Conservation (phyloP, 2,113 vertebrate genomes). For the Puffinus mauretanicus region DNA sequence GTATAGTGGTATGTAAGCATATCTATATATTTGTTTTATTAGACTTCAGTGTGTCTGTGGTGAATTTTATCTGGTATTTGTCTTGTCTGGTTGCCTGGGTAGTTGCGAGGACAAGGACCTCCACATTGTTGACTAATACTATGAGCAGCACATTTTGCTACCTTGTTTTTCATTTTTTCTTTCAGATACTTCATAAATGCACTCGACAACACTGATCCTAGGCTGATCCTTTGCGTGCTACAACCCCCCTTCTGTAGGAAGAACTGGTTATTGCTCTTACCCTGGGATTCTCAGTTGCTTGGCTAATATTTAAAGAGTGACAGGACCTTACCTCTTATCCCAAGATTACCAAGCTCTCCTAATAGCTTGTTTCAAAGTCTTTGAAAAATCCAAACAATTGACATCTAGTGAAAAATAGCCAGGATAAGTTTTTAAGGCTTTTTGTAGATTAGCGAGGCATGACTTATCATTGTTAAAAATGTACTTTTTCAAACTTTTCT, state of each 20-base stretch:
- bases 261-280: not conserved
- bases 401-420: not conserved
- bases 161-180: not conserved
- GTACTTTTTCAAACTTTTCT: not conserved
- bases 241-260: fast-evolving
- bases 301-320: not conserved
- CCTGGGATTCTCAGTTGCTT: not conserved
- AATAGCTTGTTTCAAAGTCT: not conserved
- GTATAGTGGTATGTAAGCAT: not conserved
- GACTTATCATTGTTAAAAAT: not conserved
- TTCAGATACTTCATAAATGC: not conserved
- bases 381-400: not conserved
- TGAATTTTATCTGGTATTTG: not conserved
- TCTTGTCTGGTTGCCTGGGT: not conserved
- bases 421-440: not conserved
- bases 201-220: not conserved
- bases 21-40: not conserved
- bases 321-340: not conserved
- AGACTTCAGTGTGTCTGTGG: not conserved
- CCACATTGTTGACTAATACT: not conserved
- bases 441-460: not conserved
- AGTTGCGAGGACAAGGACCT: not conserved
- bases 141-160: not conserved
- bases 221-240: not conserved
- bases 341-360: not conserved